A percentile compares a stretch with the other conserved stretches of the same genome.
phyloP scores from a whole-genome alignment of 1,140 invertebrate species.

The Oppia nitens region DNA sequence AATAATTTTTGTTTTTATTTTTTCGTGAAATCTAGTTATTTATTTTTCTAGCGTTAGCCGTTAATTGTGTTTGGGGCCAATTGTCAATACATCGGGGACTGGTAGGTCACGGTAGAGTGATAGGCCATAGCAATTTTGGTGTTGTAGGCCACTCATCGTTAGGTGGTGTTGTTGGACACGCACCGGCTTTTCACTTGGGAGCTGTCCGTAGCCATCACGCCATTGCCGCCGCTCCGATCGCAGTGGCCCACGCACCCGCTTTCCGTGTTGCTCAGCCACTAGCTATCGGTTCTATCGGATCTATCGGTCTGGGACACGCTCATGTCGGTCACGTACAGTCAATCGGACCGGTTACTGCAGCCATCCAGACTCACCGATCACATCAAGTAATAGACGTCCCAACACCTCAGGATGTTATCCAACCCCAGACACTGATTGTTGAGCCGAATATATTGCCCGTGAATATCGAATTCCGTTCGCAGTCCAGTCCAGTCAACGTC shows the following conservation, averaged over 20 bases:
- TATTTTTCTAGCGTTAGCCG: too few species aligned
- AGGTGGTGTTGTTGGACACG: neutral
- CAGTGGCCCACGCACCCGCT: neutral
- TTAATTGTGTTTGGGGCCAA: too few species aligned
- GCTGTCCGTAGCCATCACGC: neutral
- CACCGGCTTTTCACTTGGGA: neutral
- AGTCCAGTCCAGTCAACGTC: slow-evolving; percentile 5
- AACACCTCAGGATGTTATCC: neutral
- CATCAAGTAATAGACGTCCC: slow-evolving; percentile 9
- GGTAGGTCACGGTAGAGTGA: neutral
- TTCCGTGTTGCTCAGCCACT: neutral
- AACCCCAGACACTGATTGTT: slow-evolving; percentile 9
- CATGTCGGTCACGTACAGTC: neutral
- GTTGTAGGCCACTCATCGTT: neutral
- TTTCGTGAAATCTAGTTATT: too few species aligned
- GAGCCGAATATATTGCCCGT: slow-evolving; percentile 9
- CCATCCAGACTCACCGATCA: slow-evolving; percentile 5
- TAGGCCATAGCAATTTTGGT: neutral
- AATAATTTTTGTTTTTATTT: too few species aligned
- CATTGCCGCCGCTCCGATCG: neutral
- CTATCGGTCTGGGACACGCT: neutral
- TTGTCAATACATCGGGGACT: neutral
- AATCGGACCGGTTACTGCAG: slow-evolving; percentile 8
- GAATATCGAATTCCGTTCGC: slow-evolving; percentile 13
- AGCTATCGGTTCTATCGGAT: neutral